phyloP scores from a whole-genome alignment of 2,113 vertebrate species.

The Mesembrinibis cayennensis region DNA sequence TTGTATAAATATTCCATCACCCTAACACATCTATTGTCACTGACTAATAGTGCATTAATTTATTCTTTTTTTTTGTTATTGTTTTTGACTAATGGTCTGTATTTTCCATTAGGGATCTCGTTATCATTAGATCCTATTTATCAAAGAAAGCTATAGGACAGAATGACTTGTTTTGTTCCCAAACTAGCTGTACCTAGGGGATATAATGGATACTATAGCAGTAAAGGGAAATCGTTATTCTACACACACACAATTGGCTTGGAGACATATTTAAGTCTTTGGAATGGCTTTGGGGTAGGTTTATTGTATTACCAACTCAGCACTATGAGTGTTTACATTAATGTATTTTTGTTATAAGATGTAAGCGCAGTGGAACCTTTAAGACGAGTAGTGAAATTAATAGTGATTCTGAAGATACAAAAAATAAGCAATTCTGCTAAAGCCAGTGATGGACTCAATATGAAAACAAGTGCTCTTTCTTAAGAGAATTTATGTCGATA shows the following conservation, averaged over 20 bases:
- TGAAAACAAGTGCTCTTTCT: neutral
- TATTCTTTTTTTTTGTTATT: neutral
- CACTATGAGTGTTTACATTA: neutral
- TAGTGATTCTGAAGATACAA: neutral
- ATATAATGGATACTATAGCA: neutral
- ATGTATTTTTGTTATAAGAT: neutral
- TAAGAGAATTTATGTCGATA: neutral
- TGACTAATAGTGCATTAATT: neutral
- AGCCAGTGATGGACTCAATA: neutral
- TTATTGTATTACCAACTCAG: neutral
- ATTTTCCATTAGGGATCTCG: neutral
- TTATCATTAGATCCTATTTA: neutral
- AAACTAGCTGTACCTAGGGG: neutral
- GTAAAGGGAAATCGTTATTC: neutral
- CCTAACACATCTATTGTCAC: neutral
- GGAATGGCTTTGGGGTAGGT: neutral
- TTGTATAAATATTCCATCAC: neutral
- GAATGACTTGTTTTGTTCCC: neutral
- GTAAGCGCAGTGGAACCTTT: neutral
- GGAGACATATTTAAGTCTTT: neutral
- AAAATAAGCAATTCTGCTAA: neutral
- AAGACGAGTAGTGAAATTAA: neutral
- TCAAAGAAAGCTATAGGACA: neutral
- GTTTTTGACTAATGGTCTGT: neutral
- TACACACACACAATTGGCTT: neutral